phyloP scores from a whole-genome alignment of 2,113 vertebrate genomes.

The Todiramphus saurophagus region DNA sequence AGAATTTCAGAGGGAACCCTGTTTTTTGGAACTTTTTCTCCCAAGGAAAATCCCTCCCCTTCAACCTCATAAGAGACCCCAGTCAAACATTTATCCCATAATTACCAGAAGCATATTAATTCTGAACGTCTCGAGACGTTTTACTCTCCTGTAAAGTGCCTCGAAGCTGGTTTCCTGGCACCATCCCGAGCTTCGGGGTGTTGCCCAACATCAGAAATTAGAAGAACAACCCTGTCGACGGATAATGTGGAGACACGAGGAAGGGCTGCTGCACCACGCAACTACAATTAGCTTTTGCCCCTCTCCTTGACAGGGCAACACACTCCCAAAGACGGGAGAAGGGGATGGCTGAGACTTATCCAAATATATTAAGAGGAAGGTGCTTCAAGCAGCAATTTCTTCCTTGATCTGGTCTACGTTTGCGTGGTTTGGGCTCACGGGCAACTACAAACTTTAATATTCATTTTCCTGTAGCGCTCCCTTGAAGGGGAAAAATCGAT shows the following conservation, averaged over 20 bases:
- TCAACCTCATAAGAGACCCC: background rate
- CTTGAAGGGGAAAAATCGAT: background rate
- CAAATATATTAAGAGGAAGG: background rate
- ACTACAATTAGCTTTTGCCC: background rate
- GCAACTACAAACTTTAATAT: background rate
- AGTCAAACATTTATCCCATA: background rate
- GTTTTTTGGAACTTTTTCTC: background rate
- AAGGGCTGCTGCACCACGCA: background rate
- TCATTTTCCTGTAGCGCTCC: background rate
- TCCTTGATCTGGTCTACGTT: background rate
- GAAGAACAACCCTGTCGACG: background rate
- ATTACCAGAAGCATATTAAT: background rate
- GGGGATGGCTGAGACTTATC: background rate
- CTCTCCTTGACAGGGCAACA: background rate
- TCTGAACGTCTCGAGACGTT: background rate
- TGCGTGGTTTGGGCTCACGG: accelerated
- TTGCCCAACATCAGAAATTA: background rate
- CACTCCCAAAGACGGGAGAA: background rate
- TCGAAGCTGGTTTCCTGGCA: background rate
- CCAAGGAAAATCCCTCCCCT: background rate
- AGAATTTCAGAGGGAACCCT: background rate
- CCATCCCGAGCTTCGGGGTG: background rate
- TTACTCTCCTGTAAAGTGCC: no score
- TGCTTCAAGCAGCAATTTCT: background rate
- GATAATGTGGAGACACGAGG: background rate